phyloP scores from a whole-genome alignment of 2,888 invertebrate species.

The Oligia latruncula region DNA sequence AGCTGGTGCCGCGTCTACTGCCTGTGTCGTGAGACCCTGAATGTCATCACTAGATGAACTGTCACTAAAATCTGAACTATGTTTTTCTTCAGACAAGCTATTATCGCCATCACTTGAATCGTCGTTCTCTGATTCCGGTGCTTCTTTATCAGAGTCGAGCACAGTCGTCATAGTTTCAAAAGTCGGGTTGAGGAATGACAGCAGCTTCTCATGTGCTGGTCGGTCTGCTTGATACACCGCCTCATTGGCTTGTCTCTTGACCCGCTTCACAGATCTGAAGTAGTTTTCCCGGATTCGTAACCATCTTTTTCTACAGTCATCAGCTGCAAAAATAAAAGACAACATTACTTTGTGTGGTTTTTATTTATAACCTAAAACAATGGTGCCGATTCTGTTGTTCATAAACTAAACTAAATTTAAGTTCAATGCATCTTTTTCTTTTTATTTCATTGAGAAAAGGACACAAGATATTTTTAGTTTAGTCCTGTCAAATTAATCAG shows the following conservation, averaged over 20 bases:
- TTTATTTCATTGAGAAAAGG: too few relatives aligned
- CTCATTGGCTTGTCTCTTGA: not conserved
- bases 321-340: constrained; percentile 23
- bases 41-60: not conserved
- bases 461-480: too few relatives aligned
- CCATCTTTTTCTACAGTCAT: constrained; percentile 20
- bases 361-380: not conserved
- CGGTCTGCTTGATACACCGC: not conserved
- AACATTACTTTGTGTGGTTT: not conserved
- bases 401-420: too few relatives aligned
- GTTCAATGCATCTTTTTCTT: too few relatives aligned
- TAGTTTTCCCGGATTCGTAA: constrained; percentile 7
- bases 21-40: not conserved
- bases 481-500: too few relatives aligned
- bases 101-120: not conserved
- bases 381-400: not conserved
- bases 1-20: too few relatives aligned
- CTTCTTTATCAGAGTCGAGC: not conserved
- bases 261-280: not conserved
- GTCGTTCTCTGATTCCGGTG: not conserved
- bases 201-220: constrained; percentile 16
- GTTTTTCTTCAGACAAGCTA: not conserved
- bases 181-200: constrained; percentile 22
- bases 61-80: not conserved
- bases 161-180: not conserved